These are phyloP conservation scores for Leptogaster cylindrica DNA, from an alignment of 2,888 invertebrate species.

Conservation along the genomic window DNA sequence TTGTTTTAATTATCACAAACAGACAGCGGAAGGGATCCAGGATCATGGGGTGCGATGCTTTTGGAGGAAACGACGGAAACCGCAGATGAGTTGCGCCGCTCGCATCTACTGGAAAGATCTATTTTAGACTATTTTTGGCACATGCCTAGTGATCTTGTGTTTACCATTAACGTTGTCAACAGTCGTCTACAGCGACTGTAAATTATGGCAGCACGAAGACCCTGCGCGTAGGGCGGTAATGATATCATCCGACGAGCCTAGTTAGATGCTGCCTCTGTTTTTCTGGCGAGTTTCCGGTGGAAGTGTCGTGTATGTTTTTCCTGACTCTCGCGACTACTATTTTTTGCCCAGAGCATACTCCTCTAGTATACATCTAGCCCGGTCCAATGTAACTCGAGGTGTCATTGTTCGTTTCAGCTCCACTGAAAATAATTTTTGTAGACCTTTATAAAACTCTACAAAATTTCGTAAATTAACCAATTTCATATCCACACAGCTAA, in stretches of 20 bases:
- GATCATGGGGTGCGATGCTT: neutral
- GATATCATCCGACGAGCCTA: no score
- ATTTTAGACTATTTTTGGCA: constrained; percentile 24
- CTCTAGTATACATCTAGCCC: neutral
- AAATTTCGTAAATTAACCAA: constrained; percentile 8
- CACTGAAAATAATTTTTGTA: neutral
- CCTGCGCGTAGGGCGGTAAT: neutral
- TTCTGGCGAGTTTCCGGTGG: constrained; percentile 21
- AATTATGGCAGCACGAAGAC: neutral
- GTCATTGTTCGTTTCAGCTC: neutral
- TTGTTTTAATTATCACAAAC: neutral
- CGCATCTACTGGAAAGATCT: neutral
- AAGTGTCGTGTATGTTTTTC: constrained; percentile 3
- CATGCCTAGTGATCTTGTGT: constrained; percentile 25
- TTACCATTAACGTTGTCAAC: constrained; percentile 31
- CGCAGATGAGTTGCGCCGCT: neutral
- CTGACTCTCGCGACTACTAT: neutral
- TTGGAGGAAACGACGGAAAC: no score
- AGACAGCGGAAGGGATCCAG: constrained; percentile 18
- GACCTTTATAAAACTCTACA: neutral
- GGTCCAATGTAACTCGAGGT: neutral
- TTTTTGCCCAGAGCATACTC: neutral
- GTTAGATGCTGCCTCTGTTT: neutral
- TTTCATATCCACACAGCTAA: neutral
- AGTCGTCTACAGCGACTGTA: constrained; percentile 8